Evolutionary conservation across 2,113 vertebrate genomes (phyloP).

Genomic region (Pyxicephalus adspersus): DNA sequence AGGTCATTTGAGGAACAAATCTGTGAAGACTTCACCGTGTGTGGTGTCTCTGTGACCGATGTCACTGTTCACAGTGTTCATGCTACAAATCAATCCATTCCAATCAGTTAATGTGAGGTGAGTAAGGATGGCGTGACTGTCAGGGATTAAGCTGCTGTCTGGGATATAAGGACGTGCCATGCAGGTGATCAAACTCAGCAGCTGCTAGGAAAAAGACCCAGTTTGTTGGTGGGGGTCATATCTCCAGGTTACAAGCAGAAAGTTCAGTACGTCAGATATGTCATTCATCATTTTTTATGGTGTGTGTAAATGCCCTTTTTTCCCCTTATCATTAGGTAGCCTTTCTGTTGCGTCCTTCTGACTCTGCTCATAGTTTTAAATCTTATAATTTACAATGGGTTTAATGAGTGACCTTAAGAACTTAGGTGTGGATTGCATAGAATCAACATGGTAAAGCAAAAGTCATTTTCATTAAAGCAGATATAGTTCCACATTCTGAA

Average conservation of each 20-base stretch:
- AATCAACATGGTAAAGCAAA: too few relatives aligned
- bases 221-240: background rate
- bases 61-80: background rate
- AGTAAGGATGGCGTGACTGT: background rate
- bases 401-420: too few relatives aligned
- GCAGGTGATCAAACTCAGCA: background rate
- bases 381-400: too few relatives aligned
- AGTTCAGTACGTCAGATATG: too few relatives aligned
- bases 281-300: too few relatives aligned
- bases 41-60: background rate
- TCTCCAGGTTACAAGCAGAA: constrained; percentile 1
- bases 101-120: background rate
- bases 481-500: too few relatives aligned
- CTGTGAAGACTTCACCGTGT: background rate
- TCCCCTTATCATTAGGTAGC: too few relatives aligned
- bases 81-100: background rate
- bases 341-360: too few relatives aligned
- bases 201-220: background rate
- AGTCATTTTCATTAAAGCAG: too few relatives aligned
- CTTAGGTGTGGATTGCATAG: too few relatives aligned
- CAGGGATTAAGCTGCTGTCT: constrained; percentile 2
- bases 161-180: background rate
- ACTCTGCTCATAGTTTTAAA: too few relatives aligned
- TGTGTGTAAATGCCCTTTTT: too few relatives aligned
- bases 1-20: background rate